Conservation (phyloP, 2,888 invertebrate species). For the Calephelis perditalis region DNA sequence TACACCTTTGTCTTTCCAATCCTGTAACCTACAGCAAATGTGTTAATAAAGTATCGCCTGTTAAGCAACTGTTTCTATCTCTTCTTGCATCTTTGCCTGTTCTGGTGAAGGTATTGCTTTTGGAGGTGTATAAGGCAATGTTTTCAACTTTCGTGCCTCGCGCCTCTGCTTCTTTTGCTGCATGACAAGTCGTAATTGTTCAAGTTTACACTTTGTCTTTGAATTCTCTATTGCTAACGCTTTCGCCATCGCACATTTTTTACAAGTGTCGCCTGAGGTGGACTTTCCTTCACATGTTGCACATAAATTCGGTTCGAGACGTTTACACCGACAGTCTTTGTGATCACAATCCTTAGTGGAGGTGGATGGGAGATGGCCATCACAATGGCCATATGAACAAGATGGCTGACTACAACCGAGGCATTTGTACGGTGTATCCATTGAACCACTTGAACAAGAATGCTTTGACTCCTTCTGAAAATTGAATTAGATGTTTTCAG, state of each 20-base stretch:
- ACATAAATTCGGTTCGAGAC: constrained; percentile 41
- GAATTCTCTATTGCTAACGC: constrained; percentile 83
- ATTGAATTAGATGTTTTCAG: too few relatives aligned
- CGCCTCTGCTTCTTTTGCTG: constrained; percentile 92
- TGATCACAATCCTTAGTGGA: constrained; percentile 37
- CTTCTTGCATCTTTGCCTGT: constrained; percentile 90
- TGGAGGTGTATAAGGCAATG: constrained; percentile 79
- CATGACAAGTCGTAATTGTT: constrained; percentile 92
- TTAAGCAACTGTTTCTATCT: constrained; percentile 66
- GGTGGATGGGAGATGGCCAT: constrained; percentile 45
- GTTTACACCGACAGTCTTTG: constrained; percentile 42
- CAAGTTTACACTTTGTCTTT: constrained; percentile 91
- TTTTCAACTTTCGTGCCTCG: constrained; percentile 85
- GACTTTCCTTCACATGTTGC: constrained; percentile 40
- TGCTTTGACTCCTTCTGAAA: constrained; percentile 60
- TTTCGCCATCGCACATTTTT: constrained; percentile 61
- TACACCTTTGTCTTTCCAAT: constrained; percentile 8
- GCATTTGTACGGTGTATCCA: constrained; percentile 47
- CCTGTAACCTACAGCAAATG: constrained; percentile 4
- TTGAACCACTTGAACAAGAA: constrained; percentile 42
- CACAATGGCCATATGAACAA: constrained; percentile 60
- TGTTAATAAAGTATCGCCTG: constrained; percentile 31
- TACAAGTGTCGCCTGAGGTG: constrained; percentile 54
- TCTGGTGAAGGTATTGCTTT: constrained; percentile 95
- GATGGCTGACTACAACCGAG: constrained; percentile 44